Evolutionary conservation across 2,888 invertebrate species (phyloP).

Genomic region (Pyrochroa serraticornis): DNA sequence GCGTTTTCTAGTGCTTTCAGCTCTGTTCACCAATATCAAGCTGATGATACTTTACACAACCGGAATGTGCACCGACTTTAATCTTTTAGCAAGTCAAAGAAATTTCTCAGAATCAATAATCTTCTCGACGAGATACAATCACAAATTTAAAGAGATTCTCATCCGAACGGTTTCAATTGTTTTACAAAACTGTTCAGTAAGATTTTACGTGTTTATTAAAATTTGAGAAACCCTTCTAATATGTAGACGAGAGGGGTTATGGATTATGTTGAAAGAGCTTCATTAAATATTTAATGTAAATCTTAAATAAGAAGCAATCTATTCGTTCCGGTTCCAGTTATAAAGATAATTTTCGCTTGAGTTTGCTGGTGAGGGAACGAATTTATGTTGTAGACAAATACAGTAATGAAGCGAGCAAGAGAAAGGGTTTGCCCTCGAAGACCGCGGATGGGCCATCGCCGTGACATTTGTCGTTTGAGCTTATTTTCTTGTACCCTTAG

Average conservation of each 20-base stretch:
- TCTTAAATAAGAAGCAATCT: constrained; percentile 21
- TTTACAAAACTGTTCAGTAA: constrained; percentile 1
- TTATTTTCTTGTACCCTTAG: constrained; percentile 1
- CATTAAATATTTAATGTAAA: constrained; percentile 20
- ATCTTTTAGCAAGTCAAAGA: constrained; percentile 23
- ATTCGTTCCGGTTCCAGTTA: neutral
- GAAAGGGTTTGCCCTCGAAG: too few species aligned
- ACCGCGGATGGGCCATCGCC: neutral
- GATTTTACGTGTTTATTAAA: constrained; percentile 17
- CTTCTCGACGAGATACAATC: constrained; percentile 17
- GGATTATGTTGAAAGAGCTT: constrained; percentile 8
- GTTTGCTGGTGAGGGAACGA: neutral
- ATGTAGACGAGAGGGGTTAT: constrained; percentile 1
- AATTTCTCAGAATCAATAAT: constrained; percentile 21
- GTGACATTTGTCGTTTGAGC: constrained; percentile 2
- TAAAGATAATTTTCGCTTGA: neutral
- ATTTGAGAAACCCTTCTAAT: constrained; percentile 6
- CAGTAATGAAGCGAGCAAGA: too few species aligned
- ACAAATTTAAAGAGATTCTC: constrained; percentile 9
- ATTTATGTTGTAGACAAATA: neutral
- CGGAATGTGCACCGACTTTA: constrained; percentile 21
- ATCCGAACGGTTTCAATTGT: constrained; percentile 1
- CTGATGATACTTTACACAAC: constrained; percentile 23
- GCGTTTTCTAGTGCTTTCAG: constrained; percentile 32
- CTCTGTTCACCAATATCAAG: constrained; percentile 24